Evolutionary conservation across 2,888 invertebrate species (phyloP).

Genomic region (Labia minor): DNA sequence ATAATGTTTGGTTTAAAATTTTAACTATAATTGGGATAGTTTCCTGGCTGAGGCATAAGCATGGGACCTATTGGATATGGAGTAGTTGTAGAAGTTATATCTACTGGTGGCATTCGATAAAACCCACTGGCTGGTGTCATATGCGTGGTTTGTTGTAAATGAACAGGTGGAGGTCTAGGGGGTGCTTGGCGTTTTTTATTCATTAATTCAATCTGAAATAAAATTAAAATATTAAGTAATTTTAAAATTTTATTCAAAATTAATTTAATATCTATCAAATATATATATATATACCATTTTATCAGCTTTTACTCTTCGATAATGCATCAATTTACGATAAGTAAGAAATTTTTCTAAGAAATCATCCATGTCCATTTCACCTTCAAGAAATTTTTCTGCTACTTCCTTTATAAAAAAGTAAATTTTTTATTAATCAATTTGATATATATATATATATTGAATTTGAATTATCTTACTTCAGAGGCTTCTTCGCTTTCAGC

Average conservation of each 20-base stretch:
- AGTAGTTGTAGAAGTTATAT: constrained; percentile 38
- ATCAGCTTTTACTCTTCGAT: constrained; percentile 82
- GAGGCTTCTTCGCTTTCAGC: constrained; percentile 90
- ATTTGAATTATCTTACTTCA: constrained; percentile 59
- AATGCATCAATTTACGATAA: constrained; percentile 63
- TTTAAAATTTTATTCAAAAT: no score
- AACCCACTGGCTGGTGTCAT: constrained; percentile 1
- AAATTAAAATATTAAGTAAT: no score
- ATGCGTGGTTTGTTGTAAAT: not conserved
- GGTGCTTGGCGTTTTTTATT: constrained; percentile 34
- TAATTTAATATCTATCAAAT: no score
- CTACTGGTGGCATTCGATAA: constrained; percentile 29
- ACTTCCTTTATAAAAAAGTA: constrained; percentile 40
- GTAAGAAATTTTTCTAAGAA: constrained; percentile 77
- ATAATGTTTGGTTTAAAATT: no score
- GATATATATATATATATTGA: no score
- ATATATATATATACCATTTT: no score
- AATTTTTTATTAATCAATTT: constrained; percentile 15
- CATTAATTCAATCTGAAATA: constrained; percentile 21
- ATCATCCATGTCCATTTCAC: constrained; percentile 58
- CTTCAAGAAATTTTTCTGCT: constrained; percentile 68
- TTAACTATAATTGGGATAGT: constrained; percentile 18
- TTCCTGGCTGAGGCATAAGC: constrained; percentile 62
- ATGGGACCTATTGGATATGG: constrained; percentile 63
- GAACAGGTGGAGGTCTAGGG: constrained; percentile 13